Evolutionary conservation across 2,888 invertebrate species (phyloP), one percentile per base, ranked within the genome.

Genomic region (Psylliodes chrysocephalus): DNA sequence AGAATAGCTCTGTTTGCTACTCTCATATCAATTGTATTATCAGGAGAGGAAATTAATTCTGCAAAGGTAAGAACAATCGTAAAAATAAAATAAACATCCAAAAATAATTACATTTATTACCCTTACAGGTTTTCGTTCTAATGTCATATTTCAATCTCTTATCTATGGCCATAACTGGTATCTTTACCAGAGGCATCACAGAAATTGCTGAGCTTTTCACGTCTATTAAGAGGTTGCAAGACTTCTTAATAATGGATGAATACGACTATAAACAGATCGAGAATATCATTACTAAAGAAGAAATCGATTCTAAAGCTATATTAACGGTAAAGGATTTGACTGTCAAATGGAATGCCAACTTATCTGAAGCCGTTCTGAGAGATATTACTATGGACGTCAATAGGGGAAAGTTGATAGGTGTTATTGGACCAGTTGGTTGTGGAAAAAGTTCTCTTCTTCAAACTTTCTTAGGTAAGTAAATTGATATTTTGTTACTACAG

Each of bases 361-460:
- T 75, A 2, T 64, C 74, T 0, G 81, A 81, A 10, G 71, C 74
- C 25, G 77, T 79, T 7, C 67, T 82, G 35, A 73, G 75, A 2
- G 69, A 77, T 42, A 70, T 82, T 4, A 75, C 70, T 61, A 15
- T 82, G 14, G 71, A 67, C 1, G 72, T 79, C 0, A 68, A 71
- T 12, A 75, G 70, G 55, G 78, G 80, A 6, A 72, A 75, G 61
- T 78, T 89, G 1, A 82, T 90, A 1, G 85, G 80, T 2, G 68
- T 82, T 18, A 86, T 88, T 56, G 88, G 88, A 35, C 83, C 86
- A 1, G 88, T 88, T 0, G 88, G 88, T 1, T 82, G 86, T 49
- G 88, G 88, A n/a, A 88, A 91, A 69, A 89, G 89, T 0, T 90
- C 91, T 0, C 76, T 93, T 0, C 81, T 93, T 0, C 89, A 90